A percentile compares a stretch with the other conserved stretches of the same genome.
phyloP scores from a whole-genome alignment of 2,888 invertebrate species.

The Lithophane leautieri region DNA sequence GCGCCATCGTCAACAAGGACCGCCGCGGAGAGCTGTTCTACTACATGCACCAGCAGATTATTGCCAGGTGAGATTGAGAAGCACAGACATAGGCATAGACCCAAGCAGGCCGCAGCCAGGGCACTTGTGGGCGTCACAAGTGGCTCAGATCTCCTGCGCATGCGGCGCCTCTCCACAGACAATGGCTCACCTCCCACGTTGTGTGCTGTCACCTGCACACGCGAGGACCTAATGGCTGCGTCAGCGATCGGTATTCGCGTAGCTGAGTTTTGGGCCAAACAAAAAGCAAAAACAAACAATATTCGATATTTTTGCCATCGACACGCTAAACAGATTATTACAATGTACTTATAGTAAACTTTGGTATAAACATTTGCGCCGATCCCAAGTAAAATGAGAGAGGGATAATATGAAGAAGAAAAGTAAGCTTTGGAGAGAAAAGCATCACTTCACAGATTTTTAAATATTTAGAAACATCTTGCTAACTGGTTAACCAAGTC shows the following conservation, averaged over 20 bases:
- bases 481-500: not conserved
- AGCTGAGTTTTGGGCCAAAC: no score
- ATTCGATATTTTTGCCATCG: no score
- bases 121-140: no score
- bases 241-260: no score
- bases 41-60: slow-evolving; percentile 94
- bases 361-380: not conserved
- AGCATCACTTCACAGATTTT: not conserved
- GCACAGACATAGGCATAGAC: not conserved
- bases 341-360: not conserved
- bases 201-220: no score
- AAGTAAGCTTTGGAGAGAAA: not conserved
- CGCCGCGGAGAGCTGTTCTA: slow-evolving; percentile 95
- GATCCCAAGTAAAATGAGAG: not conserved
- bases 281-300: no score
- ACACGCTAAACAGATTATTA: no score
- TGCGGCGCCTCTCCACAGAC: no score
- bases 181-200: no score
- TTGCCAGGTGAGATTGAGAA: slow-evolving; percentile 87
- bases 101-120: no score
- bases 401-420: not conserved
- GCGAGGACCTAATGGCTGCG: no score
- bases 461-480: not conserved
- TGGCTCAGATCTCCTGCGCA: no score
- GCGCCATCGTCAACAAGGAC: slow-evolving; percentile 92